phyloP scores from a whole-genome alignment of 2,888 invertebrate species.

The Gari tellinella region DNA sequence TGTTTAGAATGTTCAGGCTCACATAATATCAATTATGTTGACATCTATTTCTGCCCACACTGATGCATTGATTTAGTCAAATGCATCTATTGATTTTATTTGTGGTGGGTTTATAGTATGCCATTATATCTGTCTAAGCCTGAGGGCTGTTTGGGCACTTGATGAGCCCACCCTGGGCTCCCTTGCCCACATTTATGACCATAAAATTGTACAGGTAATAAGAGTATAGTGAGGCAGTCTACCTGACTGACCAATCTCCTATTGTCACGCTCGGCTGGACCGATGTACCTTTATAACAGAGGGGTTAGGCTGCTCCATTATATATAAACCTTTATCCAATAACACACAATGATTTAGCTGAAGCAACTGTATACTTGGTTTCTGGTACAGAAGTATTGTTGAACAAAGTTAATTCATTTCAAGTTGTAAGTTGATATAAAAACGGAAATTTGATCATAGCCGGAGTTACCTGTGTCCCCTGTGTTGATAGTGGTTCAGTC shows the following conservation, averaged over 20 bases:
- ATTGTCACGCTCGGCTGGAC: slow-evolving; percentile 38
- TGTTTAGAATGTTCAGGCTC: no score
- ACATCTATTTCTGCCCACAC: no score
- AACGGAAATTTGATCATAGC: slow-evolving; percentile 9
- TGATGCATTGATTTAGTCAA: no score
- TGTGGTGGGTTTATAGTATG: no score
- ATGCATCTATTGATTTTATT: no score
- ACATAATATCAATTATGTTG: no score
- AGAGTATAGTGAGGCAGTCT: not conserved
- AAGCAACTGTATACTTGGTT: no score
- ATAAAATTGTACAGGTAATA: slow-evolving; percentile 9
- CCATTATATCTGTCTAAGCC: no score
- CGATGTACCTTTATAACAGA: slow-evolving; percentile 6
- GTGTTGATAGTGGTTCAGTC: slow-evolving; percentile 27
- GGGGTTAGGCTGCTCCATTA: not conserved
- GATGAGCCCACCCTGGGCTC: no score
- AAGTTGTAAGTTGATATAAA: slow-evolving; percentile 54
- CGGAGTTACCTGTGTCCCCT: slow-evolving; percentile 31
- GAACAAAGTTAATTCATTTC: slow-evolving; percentile 34
- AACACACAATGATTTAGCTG: no score
- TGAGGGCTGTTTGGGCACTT: no score
- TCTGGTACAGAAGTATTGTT: no score
- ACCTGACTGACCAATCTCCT: slow-evolving; percentile 35
- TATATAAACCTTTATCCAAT: not conserved
- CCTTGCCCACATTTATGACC: not conserved